phyloP scores from a whole-genome alignment of 2,888 invertebrate species.

The Rhabditoides inermis region DNA sequence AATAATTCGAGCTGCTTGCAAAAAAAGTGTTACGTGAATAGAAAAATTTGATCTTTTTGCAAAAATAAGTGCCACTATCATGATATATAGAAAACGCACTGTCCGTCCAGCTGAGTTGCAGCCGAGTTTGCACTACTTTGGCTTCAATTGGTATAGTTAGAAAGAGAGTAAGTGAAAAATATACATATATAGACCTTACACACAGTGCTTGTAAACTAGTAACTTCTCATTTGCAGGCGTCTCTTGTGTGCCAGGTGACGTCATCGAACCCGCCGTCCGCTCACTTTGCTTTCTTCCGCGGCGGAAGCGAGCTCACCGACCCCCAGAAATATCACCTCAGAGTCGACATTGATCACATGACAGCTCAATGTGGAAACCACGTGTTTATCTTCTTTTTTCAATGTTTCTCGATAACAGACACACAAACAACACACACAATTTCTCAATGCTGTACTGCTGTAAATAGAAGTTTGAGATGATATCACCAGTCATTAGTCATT shows the following conservation, averaged over 20 bases:
- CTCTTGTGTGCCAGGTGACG: conserved; percentile 38
- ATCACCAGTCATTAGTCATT: not conserved
- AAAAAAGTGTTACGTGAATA: no score
- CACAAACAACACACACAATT: not conserved
- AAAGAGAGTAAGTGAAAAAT: no score
- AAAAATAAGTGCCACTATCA: no score
- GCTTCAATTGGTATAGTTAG: no score
- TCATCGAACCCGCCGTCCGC: conserved; percentile 31
- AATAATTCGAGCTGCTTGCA: no score
- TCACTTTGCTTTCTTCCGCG: conserved; percentile 36
- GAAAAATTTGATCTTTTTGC: no score
- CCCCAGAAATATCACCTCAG: conserved; percentile 24
- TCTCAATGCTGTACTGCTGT: not conserved
- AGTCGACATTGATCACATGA: conserved; percentile 20
- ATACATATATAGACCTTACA: no score
- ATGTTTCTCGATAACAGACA: not conserved
- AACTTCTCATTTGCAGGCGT: conserved; percentile 10
- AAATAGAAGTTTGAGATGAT: not conserved
- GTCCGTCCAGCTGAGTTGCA: no score
- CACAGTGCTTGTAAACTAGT: no score
- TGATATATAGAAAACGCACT: no score
- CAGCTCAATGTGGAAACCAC: conserved; percentile 22
- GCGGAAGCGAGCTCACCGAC: conserved; percentile 22
- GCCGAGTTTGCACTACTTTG: no score
- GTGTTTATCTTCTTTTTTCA: not conserved